Base-by-base conservation (phyloP, 23 tunicate species). In the Ascidia mentula region DNA sequence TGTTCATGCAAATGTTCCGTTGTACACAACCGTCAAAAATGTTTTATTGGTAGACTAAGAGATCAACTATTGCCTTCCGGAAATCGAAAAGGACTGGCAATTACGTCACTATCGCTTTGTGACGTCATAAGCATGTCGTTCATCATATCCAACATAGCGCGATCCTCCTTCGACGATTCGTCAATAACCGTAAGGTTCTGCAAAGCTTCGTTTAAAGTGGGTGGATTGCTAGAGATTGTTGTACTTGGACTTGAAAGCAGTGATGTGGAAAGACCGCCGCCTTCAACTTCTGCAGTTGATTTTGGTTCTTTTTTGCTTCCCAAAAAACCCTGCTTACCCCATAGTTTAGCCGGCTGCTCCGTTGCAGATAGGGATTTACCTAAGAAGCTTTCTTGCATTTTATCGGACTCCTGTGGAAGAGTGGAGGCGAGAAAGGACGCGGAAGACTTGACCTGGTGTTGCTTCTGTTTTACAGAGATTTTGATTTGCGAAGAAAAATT, bases 51-150 rank as follows among this genome's bases (percentile, higher is more conserved):
- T n/a, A n/a, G n/a, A n/a, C n/a, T n/a, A n/a, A n/a, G n/a, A n/a
- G n/a, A 53, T 53, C 65, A 53, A 6, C 65, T 28, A 53, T 53
- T 9, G 7, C 28, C 13, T 28, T 53, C 24, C 65, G 65, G 65
- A 53, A 20, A 53, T 20, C 65, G 65, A 53, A 53, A 53, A 26
- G 65, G 65, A 28, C 65, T 53, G 28, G 65, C 65, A 28, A 28
- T 53, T 6, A 70, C 74, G 39, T 70, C 74, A 70, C 74, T 70
- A 34, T 34, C 74, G 37, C 38, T 32, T 30, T 70, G 74, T 70
- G 74, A 70, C 13, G 74, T 70, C 74, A 70, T 70, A 70, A 70
- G 37, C 74, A 70, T 70, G 74, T 70, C 38, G 74, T 70, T 70
- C 74, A 70, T 70, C 38, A 34, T 34, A 30, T 70, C 74, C 5